phyloP scores from a whole-genome alignment of 2,113 vertebrate species.

The Mastomys coucha region DNA sequence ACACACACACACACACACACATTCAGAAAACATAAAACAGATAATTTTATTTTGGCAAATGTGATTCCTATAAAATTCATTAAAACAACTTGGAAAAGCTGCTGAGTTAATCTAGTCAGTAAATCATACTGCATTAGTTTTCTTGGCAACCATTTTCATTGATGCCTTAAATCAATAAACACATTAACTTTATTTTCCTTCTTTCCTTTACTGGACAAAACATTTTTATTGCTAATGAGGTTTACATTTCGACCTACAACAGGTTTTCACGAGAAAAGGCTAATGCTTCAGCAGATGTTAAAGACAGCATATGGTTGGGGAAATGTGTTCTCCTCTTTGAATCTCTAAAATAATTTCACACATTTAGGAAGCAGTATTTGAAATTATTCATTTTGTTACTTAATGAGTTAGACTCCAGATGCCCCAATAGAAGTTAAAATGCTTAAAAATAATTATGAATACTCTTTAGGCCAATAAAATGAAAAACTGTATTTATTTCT shows the following conservation, averaged over 20 bases:
- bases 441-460: slow-evolving; percentile 37
- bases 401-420: slow-evolving; percentile 30
- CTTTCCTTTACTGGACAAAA: slow-evolving; percentile 2
- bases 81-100: slow-evolving; percentile 43
- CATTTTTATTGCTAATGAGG: slow-evolving; percentile 56
- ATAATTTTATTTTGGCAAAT: slow-evolving; percentile 51
- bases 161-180: slow-evolving; percentile 26
- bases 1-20: background rate
- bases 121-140: slow-evolving; percentile 54
- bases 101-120: slow-evolving; percentile 49
- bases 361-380: slow-evolving; percentile 58
- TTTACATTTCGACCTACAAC: slow-evolving; percentile 50
- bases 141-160: slow-evolving; percentile 66
- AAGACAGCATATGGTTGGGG: slow-evolving; percentile 14
- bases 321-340: slow-evolving; percentile 2
- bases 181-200: background rate
- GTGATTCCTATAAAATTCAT: slow-evolving; percentile 52
- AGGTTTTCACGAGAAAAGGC: slow-evolving; percentile 50
- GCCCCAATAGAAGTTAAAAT: slow-evolving; percentile 51
- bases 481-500: slow-evolving; percentile 65
- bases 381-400: slow-evolving; percentile 49
- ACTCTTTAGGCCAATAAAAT: slow-evolving; percentile 32
- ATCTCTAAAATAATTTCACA: slow-evolving; percentile 64
- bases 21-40: background rate
- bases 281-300: slow-evolving; percentile 53